Evolutionary conservation across 2,797 vertebrate species (phyloP).

Genomic region (Echiichthys vipera): DNA sequence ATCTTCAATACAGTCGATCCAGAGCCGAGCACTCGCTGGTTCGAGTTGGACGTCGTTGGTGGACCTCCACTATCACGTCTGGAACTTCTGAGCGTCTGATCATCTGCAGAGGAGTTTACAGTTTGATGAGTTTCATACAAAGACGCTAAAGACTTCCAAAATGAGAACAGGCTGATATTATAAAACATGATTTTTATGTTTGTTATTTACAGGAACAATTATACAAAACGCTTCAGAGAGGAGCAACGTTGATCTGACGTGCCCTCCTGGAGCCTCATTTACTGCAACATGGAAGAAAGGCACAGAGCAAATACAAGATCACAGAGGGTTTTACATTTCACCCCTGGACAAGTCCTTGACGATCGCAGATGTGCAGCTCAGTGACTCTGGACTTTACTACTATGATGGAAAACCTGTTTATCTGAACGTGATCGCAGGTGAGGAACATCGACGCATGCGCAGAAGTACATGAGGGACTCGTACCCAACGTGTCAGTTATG

Average conservation of each 20-base stretch:
- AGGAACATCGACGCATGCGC: neutral
- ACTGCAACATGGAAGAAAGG: neutral
- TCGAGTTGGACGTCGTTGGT: no score
- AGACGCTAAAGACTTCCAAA: no score
- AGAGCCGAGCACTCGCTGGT: no score
- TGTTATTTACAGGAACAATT: neutral
- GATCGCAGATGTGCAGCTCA: rapidly evolving
- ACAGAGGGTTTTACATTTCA: neutral
- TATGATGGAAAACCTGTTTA: neutral
- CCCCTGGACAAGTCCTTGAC: rapidly evolving
- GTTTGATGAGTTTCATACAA: no score
- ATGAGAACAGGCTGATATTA: no score
- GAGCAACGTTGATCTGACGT: neutral
- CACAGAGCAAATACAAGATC: rapidly evolving
- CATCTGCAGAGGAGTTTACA: no score
- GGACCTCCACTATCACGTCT: no score
- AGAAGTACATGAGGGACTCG: no score
- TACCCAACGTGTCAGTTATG: no score
- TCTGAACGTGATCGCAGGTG: neutral
- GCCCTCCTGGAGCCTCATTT: neutral
- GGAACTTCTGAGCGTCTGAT: no score
- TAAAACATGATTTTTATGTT: no score
- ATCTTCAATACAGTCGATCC: no score
- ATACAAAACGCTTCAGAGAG: neutral
- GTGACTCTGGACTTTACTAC: neutral